Conservation (phyloP, 1,140 invertebrate species). For the Drosophila equinoxialis region DNA sequence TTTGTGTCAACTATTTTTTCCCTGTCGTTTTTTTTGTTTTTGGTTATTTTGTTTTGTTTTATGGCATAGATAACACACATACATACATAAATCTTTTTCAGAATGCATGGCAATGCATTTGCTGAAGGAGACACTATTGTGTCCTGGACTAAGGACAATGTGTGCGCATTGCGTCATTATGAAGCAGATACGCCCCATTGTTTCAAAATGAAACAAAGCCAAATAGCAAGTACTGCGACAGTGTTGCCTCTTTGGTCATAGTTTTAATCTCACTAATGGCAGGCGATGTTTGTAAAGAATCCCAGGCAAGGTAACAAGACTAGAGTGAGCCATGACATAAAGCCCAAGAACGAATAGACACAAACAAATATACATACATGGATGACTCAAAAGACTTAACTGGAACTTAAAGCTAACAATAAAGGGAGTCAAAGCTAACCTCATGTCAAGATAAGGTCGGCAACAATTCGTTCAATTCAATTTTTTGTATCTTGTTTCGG, state of each 20-base stretch:
- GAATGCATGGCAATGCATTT: conserved; percentile 11
- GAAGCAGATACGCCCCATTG: conserved; percentile 67
- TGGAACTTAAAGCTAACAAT: conserved; percentile 24
- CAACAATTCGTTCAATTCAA: conserved; percentile 30
- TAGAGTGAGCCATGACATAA: conserved; percentile 2
- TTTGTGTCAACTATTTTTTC: conserved; percentile 76
- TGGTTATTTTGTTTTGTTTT: conserved; percentile 1
- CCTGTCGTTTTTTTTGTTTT: not conserved
- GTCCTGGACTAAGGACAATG: conserved; percentile 4
- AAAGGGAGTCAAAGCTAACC: not conserved
- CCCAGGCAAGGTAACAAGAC: conserved; percentile 1
- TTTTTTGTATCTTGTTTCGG: too few species aligned
- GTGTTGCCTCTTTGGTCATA: conserved; percentile 56
- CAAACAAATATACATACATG: not conserved
- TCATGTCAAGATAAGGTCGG: conserved; percentile 50
- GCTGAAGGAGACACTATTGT: not conserved
- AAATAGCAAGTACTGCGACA: conserved; percentile 56
- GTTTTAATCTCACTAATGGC: conserved; percentile 81
- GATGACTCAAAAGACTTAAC: too few species aligned
- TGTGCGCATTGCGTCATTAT: conserved; percentile 77
- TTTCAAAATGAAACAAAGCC: conserved; percentile 50
- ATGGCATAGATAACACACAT: conserved; percentile 45
- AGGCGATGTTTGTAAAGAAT: conserved; percentile 12
- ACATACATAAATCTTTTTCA: conserved; percentile 16
- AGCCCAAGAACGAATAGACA: not conserved